Evolutionary conservation across 2,797 vertebrate species (phyloP).

Genomic region (Enteromius paludinosus): DNA sequence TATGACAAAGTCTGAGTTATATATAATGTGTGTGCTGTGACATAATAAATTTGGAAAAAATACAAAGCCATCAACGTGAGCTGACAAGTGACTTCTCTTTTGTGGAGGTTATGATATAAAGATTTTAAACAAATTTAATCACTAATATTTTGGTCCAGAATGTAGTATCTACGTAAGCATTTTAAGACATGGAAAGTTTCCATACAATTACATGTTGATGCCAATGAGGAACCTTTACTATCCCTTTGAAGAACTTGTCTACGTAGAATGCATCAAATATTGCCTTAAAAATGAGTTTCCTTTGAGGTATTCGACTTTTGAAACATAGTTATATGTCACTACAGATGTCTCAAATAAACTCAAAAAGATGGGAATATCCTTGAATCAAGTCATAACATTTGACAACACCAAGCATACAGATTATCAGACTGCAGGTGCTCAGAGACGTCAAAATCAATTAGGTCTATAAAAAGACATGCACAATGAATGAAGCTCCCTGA

Average conservation of each 20-base stretch:
- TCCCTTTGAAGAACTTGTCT: neutral
- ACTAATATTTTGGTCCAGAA: neutral
- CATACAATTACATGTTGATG: neutral
- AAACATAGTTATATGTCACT: neutral
- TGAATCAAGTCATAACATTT: slow-evolving; percentile 55
- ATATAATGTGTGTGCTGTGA: neutral
- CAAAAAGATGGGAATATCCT: slow-evolving; percentile 59
- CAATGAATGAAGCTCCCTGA: slow-evolving; percentile 31
- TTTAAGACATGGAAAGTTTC: neutral
- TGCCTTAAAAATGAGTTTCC: neutral
- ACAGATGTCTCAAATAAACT: neutral
- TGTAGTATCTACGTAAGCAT: neutral
- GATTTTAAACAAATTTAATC: neutral
- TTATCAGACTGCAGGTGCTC: slow-evolving; percentile 65
- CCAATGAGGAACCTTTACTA: neutral
- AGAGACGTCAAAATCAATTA: slow-evolving; percentile 66
- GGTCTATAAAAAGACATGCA: slow-evolving; percentile 61
- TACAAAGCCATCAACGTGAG: neutral
- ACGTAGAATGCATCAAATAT: neutral
- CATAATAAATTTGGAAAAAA: neutral
- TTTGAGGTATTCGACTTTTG: neutral
- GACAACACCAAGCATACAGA: slow-evolving; percentile 20
- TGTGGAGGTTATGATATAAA: neutral
- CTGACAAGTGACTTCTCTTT: neutral
- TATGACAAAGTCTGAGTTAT: neutral